Conservation (phyloP, 2,797 vertebrate genomes). For the Rousettus madagascariensis region DNA sequence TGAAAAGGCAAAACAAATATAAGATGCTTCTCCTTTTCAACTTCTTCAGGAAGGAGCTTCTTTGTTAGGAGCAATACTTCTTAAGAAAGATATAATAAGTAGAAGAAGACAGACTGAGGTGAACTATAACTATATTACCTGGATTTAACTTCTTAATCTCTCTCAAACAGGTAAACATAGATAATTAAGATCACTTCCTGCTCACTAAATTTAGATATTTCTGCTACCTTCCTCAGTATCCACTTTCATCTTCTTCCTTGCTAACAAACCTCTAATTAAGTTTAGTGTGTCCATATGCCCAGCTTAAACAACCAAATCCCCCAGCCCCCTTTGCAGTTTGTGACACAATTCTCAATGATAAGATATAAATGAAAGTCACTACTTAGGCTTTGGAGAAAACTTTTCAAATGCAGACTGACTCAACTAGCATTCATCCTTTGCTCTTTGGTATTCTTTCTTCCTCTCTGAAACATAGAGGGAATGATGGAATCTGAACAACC, state of each 20-base stretch:
- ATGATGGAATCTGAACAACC: not conserved
- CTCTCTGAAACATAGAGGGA: not conserved
- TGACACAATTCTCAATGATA: slow-evolving; percentile 41
- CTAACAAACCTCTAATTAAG: slow-evolving; percentile 36
- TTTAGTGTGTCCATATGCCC: not conserved
- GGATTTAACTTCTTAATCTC: not conserved
- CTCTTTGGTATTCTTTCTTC: not conserved
- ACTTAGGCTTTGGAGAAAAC: not conserved
- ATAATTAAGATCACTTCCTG: not conserved
- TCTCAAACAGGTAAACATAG: not conserved
- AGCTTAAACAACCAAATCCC: not conserved
- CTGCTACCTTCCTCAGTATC: not conserved
- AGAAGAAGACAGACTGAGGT: not conserved
- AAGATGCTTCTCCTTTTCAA: not conserved
- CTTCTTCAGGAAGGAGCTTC: not conserved
- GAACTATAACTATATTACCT: not conserved
- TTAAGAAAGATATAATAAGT: not conserved
- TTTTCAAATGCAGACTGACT: not conserved
- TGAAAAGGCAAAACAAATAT: not conserved
- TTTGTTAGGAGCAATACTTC: not conserved
- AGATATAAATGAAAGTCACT: slow-evolving; percentile 7
- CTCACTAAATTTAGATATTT: not conserved
- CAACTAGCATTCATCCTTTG: not conserved
- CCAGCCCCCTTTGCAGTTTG: not conserved
- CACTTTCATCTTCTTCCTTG: slow-evolving; percentile 32